These are phyloP conservation scores for Pyrrhia umbra DNA, from an alignment of 2,888 invertebrate genomes.

Conservation along the genomic window DNA sequence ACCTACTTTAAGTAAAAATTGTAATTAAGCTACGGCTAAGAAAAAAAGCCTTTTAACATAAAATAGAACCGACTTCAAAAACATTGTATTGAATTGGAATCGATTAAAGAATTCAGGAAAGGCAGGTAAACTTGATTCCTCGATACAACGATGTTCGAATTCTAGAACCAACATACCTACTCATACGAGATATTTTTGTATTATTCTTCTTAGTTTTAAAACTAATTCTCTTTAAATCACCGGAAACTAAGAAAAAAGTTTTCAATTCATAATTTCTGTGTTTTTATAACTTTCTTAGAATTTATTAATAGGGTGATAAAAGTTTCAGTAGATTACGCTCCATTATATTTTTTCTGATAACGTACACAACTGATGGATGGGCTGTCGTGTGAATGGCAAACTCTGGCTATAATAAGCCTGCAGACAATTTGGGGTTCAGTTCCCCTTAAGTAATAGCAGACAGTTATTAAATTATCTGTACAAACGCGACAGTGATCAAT, in stretches of 20 bases:
- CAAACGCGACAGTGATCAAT: conserved; percentile 28
- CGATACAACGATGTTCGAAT: background rate
- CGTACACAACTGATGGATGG: conserved; percentile 13
- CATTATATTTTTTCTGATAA: conserved; percentile 6
- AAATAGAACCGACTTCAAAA: no score
- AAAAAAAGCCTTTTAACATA: no score
- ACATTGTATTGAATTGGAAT: no score
- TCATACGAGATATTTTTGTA: no score
- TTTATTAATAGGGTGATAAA: conserved; percentile 8
- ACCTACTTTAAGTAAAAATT: no score
- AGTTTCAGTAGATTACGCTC: background rate
- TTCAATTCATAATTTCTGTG: conserved; percentile 7
- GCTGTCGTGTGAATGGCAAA: conserved; percentile 4
- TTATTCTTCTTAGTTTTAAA: no score
- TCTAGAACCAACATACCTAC: background rate
- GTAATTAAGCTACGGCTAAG: no score
- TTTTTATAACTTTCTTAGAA: background rate
- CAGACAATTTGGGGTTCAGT: conserved; percentile 14
- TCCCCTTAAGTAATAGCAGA: background rate
- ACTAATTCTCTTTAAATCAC: background rate
- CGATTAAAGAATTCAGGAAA: background rate
- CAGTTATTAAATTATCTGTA: conserved; percentile 30
- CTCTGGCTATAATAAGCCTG: background rate
- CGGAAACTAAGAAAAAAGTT: no score
- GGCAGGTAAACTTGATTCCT: background rate